Conservation (phyloP, 1,140 invertebrate species). For the Pogonomyrmex californicus region DNA sequence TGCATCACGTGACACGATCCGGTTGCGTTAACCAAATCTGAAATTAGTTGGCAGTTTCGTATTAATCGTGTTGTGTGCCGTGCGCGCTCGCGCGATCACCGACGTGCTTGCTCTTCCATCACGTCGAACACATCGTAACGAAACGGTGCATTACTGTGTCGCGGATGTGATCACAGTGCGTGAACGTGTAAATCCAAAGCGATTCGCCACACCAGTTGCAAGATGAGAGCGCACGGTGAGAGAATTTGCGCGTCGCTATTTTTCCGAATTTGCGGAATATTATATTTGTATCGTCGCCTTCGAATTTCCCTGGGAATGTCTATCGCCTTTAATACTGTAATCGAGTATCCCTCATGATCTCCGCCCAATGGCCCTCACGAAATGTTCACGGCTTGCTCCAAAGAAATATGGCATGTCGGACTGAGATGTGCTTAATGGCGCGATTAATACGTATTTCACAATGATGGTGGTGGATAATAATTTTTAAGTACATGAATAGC, state of each 20-base stretch:
- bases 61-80: conserved; percentile 62
- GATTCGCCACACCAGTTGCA: conserved; percentile 31
- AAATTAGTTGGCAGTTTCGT: conserved; percentile 65
- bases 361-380: neutral
- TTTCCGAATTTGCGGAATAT: neutral
- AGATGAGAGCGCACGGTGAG: neutral
- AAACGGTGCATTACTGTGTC: conserved; percentile 56
- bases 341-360: conserved; percentile 9
- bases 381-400: conserved; percentile 12
- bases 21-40: conserved; percentile 49
- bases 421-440: conserved; percentile 18
- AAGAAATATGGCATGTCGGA: conserved; percentile 35
- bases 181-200: conserved; percentile 67
- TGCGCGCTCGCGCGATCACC: conserved; percentile 25
- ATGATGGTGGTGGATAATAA: conserved; percentile 27
- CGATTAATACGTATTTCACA: conserved; percentile 28
- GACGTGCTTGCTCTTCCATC: conserved; percentile 70
- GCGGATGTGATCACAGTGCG: conserved; percentile 59
- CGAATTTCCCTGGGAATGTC: neutral
- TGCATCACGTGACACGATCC: conserved; percentile 16
- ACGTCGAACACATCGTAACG: conserved; percentile 55
- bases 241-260: neutral
- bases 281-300: neutral
- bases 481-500: conserved; percentile 29
- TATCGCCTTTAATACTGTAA: conserved; percentile 20